Percentiles rank a stretch among this genome's conserved stretches.
These are phyloP conservation scores for Apotomis capreana DNA, from an alignment of 2,888 invertebrate genomes.

Conservation along the genomic window DNA sequence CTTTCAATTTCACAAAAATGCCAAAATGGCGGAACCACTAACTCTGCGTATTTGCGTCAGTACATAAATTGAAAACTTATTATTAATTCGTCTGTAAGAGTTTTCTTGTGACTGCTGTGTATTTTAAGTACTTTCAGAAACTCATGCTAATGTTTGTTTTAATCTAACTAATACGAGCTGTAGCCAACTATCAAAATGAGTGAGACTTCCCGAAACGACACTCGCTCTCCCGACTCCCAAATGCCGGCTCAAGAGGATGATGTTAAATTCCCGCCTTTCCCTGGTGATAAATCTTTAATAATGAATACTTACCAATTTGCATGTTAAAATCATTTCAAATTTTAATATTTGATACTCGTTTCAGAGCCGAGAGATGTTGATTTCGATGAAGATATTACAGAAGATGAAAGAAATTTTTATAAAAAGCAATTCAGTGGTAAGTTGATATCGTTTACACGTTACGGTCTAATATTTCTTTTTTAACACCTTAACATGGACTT, in stretches of 20 bases:
- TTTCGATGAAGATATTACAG: constrained; percentile 80
- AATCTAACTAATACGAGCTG: constrained; percentile 40
- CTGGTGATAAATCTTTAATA: constrained; percentile 55
- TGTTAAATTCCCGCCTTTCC: constrained; percentile 75
- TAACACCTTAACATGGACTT: not conserved
- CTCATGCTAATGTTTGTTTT: not conserved
- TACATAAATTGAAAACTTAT: constrained; percentile 13
- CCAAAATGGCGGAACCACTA: constrained; percentile 64
- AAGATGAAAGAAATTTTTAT: constrained; percentile 81
- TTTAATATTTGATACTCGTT: constrained; percentile 45
- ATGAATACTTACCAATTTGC: not conserved
- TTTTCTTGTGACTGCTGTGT: not conserved
- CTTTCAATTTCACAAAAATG: constrained; percentile 49
- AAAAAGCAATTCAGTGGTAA: constrained; percentile 76
- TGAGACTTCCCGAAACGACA: constrained; percentile 63
- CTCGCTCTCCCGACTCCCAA: constrained; percentile 59
- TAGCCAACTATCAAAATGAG: constrained; percentile 61
- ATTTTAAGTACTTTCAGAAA: constrained; percentile 10
- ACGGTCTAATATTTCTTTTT: not conserved
- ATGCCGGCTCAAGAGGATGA: constrained; percentile 69
- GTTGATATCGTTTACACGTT: not conserved
- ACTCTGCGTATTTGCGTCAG: constrained; percentile 41
- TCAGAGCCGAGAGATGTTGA: constrained; percentile 73
- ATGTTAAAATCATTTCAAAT: not conserved
- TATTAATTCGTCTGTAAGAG: not conserved